These are phyloP conservation scores for Atrina japonica DNA, from an alignment of 2,888 invertebrate genomes.

Conservation along the genomic window DNA sequence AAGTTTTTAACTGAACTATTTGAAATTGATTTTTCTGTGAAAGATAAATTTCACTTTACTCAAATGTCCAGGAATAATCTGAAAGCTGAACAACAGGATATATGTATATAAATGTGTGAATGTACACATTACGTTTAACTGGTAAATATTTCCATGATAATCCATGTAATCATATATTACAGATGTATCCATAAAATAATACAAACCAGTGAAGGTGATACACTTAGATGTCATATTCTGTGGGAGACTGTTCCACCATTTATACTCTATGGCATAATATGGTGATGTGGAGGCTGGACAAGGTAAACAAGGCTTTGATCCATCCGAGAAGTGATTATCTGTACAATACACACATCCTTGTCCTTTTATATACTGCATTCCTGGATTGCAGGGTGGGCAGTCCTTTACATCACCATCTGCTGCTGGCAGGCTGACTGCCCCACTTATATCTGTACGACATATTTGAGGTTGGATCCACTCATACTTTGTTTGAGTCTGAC, in stretches of 20 bases:
- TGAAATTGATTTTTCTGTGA: too few relatives aligned
- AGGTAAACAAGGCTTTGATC: constrained; percentile 54
- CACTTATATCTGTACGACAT: constrained; percentile 81
- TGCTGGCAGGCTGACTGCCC: constrained; percentile 80
- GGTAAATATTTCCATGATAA: too few relatives aligned
- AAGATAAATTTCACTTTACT: too few relatives aligned
- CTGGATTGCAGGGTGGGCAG: constrained; percentile 84
- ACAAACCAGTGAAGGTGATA: constrained; percentile 69
- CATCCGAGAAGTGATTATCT: constrained; percentile 75
- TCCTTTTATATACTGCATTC: constrained; percentile 82
- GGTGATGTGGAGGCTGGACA: constrained; percentile 82
- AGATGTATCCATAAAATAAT: too few relatives aligned
- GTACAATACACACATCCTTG: constrained; percentile 82
- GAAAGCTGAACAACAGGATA: too few relatives aligned
- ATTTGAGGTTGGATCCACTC: constrained; percentile 83
- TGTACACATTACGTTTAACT: too few relatives aligned
- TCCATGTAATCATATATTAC: too few relatives aligned
- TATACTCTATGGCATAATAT: constrained; percentile 82
- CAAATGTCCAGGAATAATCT: not conserved
- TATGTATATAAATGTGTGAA: too few relatives aligned
- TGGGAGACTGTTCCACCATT: constrained; percentile 82
- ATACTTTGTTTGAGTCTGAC: constrained; percentile 81
- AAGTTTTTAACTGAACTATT: too few relatives aligned
- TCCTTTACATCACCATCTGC: constrained; percentile 67
- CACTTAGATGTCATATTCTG: constrained; percentile 82